Percentiles rank a stretch among this genome's conserved stretches.
Conservation (phyloP, 1,140 invertebrate species). For the Zeugodacus cucurbitae region DNA sequence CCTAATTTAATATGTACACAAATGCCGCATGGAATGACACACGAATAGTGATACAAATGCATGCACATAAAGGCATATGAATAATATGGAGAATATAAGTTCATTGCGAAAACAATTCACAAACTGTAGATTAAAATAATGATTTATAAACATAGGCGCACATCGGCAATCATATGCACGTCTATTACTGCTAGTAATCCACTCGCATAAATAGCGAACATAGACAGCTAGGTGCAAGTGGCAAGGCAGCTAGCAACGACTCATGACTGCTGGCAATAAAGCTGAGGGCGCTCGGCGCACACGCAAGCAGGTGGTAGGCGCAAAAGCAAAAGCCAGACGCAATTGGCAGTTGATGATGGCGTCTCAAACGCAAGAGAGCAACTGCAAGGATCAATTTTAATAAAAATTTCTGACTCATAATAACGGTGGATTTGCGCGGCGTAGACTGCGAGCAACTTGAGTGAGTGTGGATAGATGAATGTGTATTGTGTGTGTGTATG, state of each 20-base stretch:
- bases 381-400: conserved; percentile 17
- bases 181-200: neutral
- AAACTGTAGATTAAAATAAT: conserved; percentile 43
- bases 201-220: neutral
- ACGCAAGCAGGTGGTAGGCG: neutral
- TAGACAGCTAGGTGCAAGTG: neutral
- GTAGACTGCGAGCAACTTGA: neutral
- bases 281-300: neutral
- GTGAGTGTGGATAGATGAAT: neutral
- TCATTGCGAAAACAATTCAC: conserved; percentile 41
- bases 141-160: conserved; percentile 42
- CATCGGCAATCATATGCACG: neutral
- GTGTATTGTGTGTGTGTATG: neutral
- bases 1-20: neutral
- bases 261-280: neutral
- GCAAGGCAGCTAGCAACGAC: neutral
- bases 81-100: conserved; percentile 15
- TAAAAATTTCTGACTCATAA: neutral
- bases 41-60: neutral
- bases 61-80: neutral
- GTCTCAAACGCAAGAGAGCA: neutral
- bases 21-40: neutral
- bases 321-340: neutral
- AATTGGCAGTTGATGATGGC: conserved; percentile 7
- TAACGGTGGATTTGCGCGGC: neutral